These are phyloP conservation scores for Acanthiza pusilla DNA, from an alignment of 2,797 vertebrate genomes.

Conservation along the genomic window DNA sequence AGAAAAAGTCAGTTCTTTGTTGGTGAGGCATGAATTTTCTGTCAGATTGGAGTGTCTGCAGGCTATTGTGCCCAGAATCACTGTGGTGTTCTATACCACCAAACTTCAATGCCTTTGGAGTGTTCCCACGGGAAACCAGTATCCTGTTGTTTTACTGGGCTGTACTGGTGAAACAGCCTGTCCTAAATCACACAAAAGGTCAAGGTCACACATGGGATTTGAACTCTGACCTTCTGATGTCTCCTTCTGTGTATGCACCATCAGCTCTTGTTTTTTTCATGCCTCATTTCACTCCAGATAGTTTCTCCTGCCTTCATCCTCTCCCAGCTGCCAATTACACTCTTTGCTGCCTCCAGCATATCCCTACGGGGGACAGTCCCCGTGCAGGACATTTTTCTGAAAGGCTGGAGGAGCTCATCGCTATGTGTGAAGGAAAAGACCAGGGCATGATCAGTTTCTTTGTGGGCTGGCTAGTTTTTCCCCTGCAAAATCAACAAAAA, in stretches of 20 bases:
- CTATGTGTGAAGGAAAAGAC: background rate
- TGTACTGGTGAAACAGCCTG: background rate
- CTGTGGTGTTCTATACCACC: background rate
- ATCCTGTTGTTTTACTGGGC: background rate
- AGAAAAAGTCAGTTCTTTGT: background rate
- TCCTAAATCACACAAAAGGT: background rate
- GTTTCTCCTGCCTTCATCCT: background rate
- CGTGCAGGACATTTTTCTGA: fast-evolving
- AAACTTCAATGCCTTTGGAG: background rate
- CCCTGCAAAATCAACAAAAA: background rate
- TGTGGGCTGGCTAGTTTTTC: background rate
- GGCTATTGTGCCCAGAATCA: background rate
- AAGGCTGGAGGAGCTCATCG: background rate
- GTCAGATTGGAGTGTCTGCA: background rate
- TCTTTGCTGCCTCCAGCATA: background rate
- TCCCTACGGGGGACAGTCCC: background rate
- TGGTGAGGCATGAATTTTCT: background rate
- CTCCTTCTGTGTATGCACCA: background rate
- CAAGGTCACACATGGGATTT: background rate
- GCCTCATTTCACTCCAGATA: background rate
- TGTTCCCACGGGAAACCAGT: background rate
- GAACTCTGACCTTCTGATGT: background rate
- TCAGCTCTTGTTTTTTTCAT: background rate
- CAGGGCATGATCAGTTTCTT: background rate
- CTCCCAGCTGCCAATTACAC: background rate